Evolutionary conservation across 1,140 invertebrate genomes (phyloP).

Genomic region (Dysdera silvatica): DNA sequence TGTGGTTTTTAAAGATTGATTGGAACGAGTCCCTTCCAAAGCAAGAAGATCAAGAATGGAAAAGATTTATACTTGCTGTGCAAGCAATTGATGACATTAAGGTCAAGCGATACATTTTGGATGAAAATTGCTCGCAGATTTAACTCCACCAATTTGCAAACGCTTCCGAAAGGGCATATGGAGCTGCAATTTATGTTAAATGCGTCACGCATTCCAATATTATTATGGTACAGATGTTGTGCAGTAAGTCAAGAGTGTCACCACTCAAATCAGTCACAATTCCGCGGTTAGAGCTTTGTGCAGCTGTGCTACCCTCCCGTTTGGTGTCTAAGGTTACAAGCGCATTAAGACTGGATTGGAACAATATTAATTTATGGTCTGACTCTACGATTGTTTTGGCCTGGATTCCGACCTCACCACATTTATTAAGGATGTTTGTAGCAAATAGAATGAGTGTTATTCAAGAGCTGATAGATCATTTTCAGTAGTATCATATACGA

Average conservation of each 20-base stretch:
- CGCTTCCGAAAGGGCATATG: slow-evolving; percentile 24
- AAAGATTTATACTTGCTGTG: too few species aligned
- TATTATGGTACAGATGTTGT: neutral
- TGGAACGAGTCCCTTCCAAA: too few species aligned
- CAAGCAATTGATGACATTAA: too few species aligned
- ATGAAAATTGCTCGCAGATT: too few species aligned
- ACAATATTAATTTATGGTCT: slow-evolving; percentile 34
- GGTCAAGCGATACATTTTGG: too few species aligned
- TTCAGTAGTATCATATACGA: neutral
- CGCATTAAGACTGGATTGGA: neutral
- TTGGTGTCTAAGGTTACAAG: neutral
- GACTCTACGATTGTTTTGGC: slow-evolving; percentile 40
- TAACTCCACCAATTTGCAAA: slow-evolving; percentile 25
- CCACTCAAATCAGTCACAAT: slow-evolving; percentile 21
- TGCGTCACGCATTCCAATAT: neutral
- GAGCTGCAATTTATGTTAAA: slow-evolving; percentile 23
- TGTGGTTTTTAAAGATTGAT: slow-evolving; percentile 19
- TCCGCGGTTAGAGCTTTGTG: slow-evolving; percentile 12
- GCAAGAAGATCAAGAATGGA: too few species aligned
- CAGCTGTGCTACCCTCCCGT: slow-evolving; percentile 11
- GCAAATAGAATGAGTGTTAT: slow-evolving; percentile 42
- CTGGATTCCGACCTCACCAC: slow-evolving; percentile 38
- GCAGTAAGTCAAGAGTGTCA: slow-evolving; percentile 22
- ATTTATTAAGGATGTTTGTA: slow-evolving; percentile 43
- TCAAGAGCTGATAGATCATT: slow-evolving; percentile 7